A percentile compares a stretch with the other conserved stretches of the same genome.
Conservation (phyloP, 1,140 invertebrate genomes). For the Camponotus pennsylvanicus region DNA sequence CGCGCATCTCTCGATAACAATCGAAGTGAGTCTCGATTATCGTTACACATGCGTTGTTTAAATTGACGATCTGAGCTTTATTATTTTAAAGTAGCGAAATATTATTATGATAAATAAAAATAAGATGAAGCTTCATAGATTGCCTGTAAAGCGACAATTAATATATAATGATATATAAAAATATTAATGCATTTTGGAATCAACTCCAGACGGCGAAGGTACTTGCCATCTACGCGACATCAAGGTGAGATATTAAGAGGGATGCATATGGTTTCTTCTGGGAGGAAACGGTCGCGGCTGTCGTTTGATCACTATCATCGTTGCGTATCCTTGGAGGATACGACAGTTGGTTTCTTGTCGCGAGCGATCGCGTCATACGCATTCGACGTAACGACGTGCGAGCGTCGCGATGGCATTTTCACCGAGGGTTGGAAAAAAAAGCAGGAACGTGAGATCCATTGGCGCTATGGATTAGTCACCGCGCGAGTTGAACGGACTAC, state of each 20-base stretch:
- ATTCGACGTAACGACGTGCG: conserved; percentile 55
- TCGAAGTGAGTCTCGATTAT: conserved; percentile 39
- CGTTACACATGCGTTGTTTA: neutral
- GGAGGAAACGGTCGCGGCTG: conserved; percentile 2
- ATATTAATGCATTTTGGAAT: neutral
- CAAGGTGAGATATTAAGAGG: neutral
- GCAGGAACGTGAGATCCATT: conserved; percentile 69
- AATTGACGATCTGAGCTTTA: neutral
- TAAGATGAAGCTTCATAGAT: neutral
- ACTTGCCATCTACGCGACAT: conserved; percentile 1
- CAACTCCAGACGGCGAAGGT: neutral
- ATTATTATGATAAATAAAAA: neutral
- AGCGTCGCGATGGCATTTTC: conserved; percentile 71
- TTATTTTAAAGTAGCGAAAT: neutral
- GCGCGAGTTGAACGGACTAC: conserved; percentile 59
- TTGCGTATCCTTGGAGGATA: conserved; percentile 54
- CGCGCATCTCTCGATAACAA: conserved; percentile 63
- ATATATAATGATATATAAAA: neutral
- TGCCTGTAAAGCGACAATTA: no score
- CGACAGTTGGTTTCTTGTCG: conserved; percentile 64
- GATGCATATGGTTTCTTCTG: conserved; percentile 44
- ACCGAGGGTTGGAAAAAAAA: conserved; percentile 61
- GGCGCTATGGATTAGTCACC: conserved; percentile 69
- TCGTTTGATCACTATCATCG: conserved; percentile 68
- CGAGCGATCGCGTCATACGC: conserved; percentile 63